Base-by-base conservation (phyloP, 37 sponge, comb jelly and placozoan genomes). In the Cliona cf. orientalis region DNA sequence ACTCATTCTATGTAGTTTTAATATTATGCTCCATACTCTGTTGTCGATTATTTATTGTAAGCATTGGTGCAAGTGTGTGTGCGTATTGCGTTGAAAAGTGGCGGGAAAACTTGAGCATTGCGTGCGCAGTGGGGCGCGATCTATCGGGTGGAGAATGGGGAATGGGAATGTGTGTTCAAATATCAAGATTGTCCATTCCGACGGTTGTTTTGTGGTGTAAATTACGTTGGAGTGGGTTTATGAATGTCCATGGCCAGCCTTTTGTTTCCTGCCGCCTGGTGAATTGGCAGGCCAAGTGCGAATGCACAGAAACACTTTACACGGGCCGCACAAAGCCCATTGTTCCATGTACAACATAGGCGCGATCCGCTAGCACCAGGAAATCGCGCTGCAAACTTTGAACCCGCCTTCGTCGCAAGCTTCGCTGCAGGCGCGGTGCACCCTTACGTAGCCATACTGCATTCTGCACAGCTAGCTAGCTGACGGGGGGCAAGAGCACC, bases 311-410 rank as follows among this genome's bases (percentile, higher is more conserved):
- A 14, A 9, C 53, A 19, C 35, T 5, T 7, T 5, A 34, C 55
- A n/a, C n/a, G n/a, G n/a, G n/a, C n/a, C n/a, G n/a, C n/a, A 69
- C 45, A 72, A 72, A 43, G 78, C 58, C 76, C 38, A 75, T 75
- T 75, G 76, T 75, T 28, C 28, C 5, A 61, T 49, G 14, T 28
- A 61, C n/a, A 59, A 14, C 25, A 59, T 40, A 14, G 41, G 76
- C 76, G 76, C 76, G 2, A 58, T 35, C 76, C 76, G 76, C 76
- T 49, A 23, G 76, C 59, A n/a, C n/a, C n/a, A 55, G 39, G 17
- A 19, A 33, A 21, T 43, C 33, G 39, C 35, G 4, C 53, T 23
- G 61, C 26, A 37, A 58, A 59, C 42, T 75, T 75, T 34, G 42
- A 75, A 22, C 76, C 42, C 42, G 2, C 29, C 32, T n/a, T 70